Evolutionary conservation across 1,140 invertebrate species (phyloP), one percentile per base, ranked within the genome.

Genomic region (Scaptomyza pallida): DNA sequence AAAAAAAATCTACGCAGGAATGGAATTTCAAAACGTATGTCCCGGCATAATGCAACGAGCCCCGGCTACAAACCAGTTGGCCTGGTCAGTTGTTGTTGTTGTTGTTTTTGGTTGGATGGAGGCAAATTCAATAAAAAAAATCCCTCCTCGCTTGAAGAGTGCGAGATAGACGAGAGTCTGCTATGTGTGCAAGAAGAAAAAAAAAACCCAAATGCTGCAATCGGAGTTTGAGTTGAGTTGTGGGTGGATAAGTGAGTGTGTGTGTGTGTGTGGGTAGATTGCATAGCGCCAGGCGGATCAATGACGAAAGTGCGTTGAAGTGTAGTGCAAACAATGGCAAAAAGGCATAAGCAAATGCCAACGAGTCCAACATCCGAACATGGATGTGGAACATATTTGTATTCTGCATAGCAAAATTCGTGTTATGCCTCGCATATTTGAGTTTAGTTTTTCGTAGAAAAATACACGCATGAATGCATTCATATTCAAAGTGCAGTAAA

Each of bases 241-340:
- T 33, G 16, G 10, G 48, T 23, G 41, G 23, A 26, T 26, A 26
- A 44, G 35, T 21, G 13, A 30, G 35, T 41, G 50, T 40, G 13
- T 2, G 50, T 21, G 23, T 48, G 43, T 55, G 41, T 65, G 23
- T 57, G 43, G 8, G 30, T 12, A 44, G 54, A 41, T 60, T 72
- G 44, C 68, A 65, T 47, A 61, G 51, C 62, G 61, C 70, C 56
- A 56, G 15, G 15, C 57, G 77, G 81, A 81, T 88, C 82, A 86
- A 82, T 88, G 82, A 75, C 75, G 82, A 78, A 81, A 88, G 82
- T 86, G 82, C 82, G 82, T 88, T 88, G 78, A 86, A 88, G 82
- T 86, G 82, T 86, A 82, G 82, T 63, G 75, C 82, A 88, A 86
- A 88, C 82, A 86, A 86, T 88, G 80, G 80, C 52, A 52, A 67